Base-by-base conservation (phyloP, 2,888 invertebrate species). In the Tubulanus polymorphus region DNA sequence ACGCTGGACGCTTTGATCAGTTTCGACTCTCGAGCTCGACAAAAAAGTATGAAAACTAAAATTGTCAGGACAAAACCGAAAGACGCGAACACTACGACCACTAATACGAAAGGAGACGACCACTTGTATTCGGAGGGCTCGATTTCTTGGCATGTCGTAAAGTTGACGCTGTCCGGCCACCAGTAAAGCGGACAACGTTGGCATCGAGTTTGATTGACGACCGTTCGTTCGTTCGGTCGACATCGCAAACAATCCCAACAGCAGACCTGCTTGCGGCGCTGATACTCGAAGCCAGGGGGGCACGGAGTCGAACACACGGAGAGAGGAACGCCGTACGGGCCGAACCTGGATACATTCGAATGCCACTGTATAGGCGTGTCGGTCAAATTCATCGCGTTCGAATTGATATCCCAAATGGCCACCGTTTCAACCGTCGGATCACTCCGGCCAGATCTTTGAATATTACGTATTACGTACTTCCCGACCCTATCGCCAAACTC, bases 401-500 rank as follows among this genome's bases (percentile, higher is more conserved):
- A 8, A 3, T 18, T 20, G 6, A 41, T 41, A 15, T 41, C 15
- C 6, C 18, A 15, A 18, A 15, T 41, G 5, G 41, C 41, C 41
- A 41, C 23, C 23, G 41, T 8, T 8, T 20, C 15, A 8, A 23
- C 6, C 15, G 15, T 41, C 6, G 18, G 18, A 20, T 8, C 23
- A 20, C 41, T 23, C 18, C 20, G 23, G 23, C 6, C 15, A 15
- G 18, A 20, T 5, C 15, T 5, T 15, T 20, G 23, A 41, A 15
- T 15, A n/a, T n/a, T n/a, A 12, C 63, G 56, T 12, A 74, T 56
- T 35, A 67, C 65, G 32, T 72, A 71, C 32, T 61, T 62, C 2
- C 71, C 68, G 25, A 65, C 51, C 1, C 68, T 59, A 53, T 74
- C 72, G 0, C 73, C 73, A 26, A 68, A 62, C 46, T 64, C 53